These are phyloP conservation scores for Drosophila peninsularis DNA, from an alignment of 2,888 invertebrate species.

Conservation along the genomic window DNA sequence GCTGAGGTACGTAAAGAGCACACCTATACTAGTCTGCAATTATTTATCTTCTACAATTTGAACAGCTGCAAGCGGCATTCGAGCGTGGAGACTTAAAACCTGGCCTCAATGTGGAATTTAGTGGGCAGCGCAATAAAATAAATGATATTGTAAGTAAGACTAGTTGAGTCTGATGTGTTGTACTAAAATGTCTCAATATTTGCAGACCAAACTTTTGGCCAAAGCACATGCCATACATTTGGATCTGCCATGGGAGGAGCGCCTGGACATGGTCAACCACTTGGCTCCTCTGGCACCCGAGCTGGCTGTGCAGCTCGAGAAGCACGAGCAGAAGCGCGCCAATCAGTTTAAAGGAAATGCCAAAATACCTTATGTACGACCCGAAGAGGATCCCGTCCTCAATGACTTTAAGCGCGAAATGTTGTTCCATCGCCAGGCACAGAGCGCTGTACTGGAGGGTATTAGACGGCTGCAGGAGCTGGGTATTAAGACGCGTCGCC, in stretches of 20 bases:
- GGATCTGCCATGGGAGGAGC: constrained; percentile 93
- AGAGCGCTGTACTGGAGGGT: constrained; percentile 93
- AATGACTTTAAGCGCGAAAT: constrained; percentile 97
- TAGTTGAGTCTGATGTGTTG: fast-evolving
- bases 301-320: constrained; percentile 90
- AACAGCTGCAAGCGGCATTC: constrained; percentile 95
- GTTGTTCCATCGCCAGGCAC: constrained; percentile 93
- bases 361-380: constrained; percentile 88
- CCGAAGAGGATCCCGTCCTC: constrained; percentile 91
- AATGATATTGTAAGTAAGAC: constrained; percentile 90
- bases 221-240: constrained; percentile 90
- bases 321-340: constrained; percentile 89
- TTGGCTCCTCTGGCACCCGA: constrained; percentile 94
- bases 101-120: constrained; percentile 90
- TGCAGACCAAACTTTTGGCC: constrained; percentile 86
- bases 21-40: not conserved
- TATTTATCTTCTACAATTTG: not conserved
- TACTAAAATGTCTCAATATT: not conserved
- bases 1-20: constrained; percentile 75
- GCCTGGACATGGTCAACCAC: constrained; percentile 91
- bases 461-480: constrained; percentile 91
- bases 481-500: constrained; percentile 91
- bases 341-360: constrained; percentile 89
- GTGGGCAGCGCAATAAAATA: constrained; percentile 86
- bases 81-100: constrained; percentile 93